Conservation (phyloP, 2,113 vertebrate genomes). For the Aptenodytes patagonicus region DNA sequence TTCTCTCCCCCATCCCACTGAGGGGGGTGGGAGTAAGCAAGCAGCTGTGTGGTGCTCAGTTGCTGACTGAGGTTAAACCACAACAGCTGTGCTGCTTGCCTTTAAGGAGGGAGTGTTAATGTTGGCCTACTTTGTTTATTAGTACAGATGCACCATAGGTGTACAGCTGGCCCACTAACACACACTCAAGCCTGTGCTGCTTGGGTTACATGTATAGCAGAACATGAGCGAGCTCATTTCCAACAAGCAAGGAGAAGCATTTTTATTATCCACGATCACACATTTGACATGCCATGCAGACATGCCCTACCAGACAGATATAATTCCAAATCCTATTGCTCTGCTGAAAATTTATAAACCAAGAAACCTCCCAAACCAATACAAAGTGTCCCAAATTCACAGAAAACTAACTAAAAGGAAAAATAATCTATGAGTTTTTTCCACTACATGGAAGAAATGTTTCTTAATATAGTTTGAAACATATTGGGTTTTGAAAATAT, state of each 20-base stretch:
- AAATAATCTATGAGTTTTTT: background rate
- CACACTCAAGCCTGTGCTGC: background rate
- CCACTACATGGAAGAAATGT: background rate
- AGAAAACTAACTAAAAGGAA: background rate
- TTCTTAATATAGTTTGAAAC: background rate
- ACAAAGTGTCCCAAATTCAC: background rate
- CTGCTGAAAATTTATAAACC: background rate
- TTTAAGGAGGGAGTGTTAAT: background rate
- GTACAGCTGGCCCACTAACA: background rate
- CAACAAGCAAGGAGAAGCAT: background rate
- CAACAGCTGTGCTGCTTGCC: background rate
- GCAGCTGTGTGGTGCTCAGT: too few species aligned
- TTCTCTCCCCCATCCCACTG: too few species aligned
- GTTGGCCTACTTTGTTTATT: background rate
- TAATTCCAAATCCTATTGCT: background rate
- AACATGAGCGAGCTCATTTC: background rate
- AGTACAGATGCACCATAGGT: background rate
- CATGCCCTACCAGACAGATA: background rate
- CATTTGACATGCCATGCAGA: background rate
- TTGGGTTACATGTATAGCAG: background rate
- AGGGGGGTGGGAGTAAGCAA: too few species aligned
- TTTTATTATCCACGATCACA: background rate
- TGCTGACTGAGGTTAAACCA: too few species aligned
- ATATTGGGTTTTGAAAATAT: background rate
- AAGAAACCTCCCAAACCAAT: background rate